Conservation (phyloP, 2,888 invertebrate species). For the Drosophila ezoana region DNA sequence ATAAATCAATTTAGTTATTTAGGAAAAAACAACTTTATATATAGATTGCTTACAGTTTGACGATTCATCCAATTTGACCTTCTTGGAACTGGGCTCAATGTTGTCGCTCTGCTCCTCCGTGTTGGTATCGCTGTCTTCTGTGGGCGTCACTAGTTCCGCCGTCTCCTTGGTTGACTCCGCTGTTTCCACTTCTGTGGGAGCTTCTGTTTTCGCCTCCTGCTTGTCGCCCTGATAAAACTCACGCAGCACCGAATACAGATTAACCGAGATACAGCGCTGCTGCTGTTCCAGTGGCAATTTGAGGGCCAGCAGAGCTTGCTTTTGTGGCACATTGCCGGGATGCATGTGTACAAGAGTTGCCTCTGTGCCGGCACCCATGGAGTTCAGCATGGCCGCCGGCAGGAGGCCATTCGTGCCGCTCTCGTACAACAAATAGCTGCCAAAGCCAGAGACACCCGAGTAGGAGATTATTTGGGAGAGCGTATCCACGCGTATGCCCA, state of each 20-base stretch:
- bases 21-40: not conserved
- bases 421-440: conserved; percentile 93
- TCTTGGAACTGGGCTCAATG: conserved; percentile 66
- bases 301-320: conserved; percentile 91
- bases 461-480: conserved; percentile 94
- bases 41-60: conserved; percentile 18
- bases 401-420: conserved; percentile 94
- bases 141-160: not conserved
- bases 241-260: conserved; percentile 90
- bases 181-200: not conserved
- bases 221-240: conserved; percentile 88
- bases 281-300: conserved; percentile 90
- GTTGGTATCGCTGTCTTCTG: conserved; percentile 20
- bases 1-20: too few species aligned
- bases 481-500: conserved; percentile 93
- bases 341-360: conserved; percentile 91
- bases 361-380: conserved; percentile 88
- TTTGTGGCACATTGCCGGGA: conserved; percentile 92
- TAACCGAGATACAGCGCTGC: conserved; percentile 90
- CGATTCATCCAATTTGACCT: conserved; percentile 57
- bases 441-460: conserved; percentile 92
- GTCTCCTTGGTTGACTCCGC: not conserved
- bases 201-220: not conserved
- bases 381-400: conserved; percentile 92
- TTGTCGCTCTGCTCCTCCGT: conserved; percentile 45